Evolutionary conservation across 2,797 vertebrate genomes (phyloP).

Genomic region (Sebastes iracundus): DNA sequence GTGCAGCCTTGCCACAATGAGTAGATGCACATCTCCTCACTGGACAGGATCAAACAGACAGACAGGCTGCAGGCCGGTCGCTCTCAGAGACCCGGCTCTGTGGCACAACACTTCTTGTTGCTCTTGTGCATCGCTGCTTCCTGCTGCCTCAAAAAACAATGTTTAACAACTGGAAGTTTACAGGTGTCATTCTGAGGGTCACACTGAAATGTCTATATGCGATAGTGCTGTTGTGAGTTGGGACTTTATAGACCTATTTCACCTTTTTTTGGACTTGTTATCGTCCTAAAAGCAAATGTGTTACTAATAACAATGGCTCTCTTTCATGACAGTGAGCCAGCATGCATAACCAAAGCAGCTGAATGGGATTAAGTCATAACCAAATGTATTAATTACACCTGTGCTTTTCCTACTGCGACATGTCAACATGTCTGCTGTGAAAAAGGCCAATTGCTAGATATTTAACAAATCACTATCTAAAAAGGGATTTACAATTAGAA

Average conservation of each 20-base stretch:
- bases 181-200: neutral
- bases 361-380: neutral
- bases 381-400: neutral
- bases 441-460: neutral
- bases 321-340: neutral
- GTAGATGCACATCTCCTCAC: conserved; percentile 21
- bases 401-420: neutral
- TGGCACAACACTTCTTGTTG: neutral
- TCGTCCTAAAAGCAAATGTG: neutral
- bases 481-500: neutral
- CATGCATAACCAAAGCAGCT: neutral
- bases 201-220: neutral
- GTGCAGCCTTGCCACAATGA: conserved; percentile 34
- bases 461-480: neutral
- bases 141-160: neutral
- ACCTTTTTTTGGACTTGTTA: neutral
- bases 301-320: neutral
- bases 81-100: neutral
- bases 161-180: neutral
- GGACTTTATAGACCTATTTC: too few relatives aligned
- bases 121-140: conserved; percentile 13
- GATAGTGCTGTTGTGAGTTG: neutral
- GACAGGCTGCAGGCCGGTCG: neutral
- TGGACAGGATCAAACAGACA: conserved; percentile 54
- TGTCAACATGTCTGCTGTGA: neutral